Percentiles rank a stretch among this genome's conserved stretches.
These are phyloP conservation scores for Drosophila sturtevanti DNA, from an alignment of 1,140 invertebrate genomes.

Conservation along the genomic window DNA sequence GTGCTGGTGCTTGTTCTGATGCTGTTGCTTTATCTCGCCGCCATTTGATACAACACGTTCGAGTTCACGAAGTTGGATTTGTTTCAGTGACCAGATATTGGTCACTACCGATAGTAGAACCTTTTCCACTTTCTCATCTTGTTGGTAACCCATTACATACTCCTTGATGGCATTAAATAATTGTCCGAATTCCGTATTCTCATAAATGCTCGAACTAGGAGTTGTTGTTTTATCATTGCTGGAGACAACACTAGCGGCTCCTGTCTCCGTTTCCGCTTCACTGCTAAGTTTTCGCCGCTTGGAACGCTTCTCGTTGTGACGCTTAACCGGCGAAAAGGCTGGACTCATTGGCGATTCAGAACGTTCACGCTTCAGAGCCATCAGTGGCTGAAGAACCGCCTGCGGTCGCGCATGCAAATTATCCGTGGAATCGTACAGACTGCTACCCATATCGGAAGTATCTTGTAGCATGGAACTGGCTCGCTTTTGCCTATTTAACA, in stretches of 20 bases:
- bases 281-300: conserved; percentile 61
- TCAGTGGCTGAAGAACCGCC: not conserved
- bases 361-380: conserved; percentile 60
- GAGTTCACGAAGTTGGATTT: conserved; percentile 53
- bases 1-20: conserved; percentile 15
- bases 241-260: not conserved
- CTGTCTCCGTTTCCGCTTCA: conserved; percentile 37
- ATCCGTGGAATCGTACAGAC: conserved; percentile 67
- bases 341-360: conserved; percentile 68
- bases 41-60: conserved; percentile 47
- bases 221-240: conserved; percentile 4
- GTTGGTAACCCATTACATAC: conserved; percentile 57
- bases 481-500: conserved; percentile 48
- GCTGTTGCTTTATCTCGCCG: conserved; percentile 5
- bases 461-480: conserved; percentile 43
- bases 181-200: conserved; percentile 54
- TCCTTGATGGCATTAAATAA: conserved; percentile 57
- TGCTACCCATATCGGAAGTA: conserved; percentile 67
- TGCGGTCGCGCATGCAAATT: conserved; percentile 41
- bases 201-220: conserved; percentile 13
- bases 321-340: conserved; percentile 67
- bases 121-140: conserved; percentile 59
- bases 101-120: conserved; percentile 49
- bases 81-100: conserved; percentile 60
- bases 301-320: conserved; percentile 41